Evolutionary conservation across 2,797 vertebrate genomes (phyloP).

Genomic region (Threskiornis aethiopicus): DNA sequence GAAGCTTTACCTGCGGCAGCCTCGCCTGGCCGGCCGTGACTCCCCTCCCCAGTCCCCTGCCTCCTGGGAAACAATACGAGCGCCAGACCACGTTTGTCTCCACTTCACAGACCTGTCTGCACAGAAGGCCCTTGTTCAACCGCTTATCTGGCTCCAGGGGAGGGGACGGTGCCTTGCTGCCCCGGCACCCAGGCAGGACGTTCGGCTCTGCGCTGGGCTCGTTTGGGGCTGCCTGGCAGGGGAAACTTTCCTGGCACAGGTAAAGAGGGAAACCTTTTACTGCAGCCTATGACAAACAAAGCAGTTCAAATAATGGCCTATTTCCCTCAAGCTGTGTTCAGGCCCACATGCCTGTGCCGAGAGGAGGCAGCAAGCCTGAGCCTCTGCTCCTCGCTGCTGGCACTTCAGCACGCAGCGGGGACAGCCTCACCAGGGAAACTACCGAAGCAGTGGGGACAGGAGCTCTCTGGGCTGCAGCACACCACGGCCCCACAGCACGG

Average conservation of each 20-base stretch:
- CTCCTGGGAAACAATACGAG: neutral
- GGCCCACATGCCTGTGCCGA: rapidly evolving
- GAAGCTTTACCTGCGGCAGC: neutral
- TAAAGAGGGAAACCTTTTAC: neutral
- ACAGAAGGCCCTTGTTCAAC: slow-evolving; percentile 36
- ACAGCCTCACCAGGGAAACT: neutral
- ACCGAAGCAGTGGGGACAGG: neutral
- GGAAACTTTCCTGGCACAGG: neutral
- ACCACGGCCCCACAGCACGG: rapidly evolving
- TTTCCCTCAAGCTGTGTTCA: neutral
- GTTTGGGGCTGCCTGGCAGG: neutral
- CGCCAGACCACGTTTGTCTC: neutral
- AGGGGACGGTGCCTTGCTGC: neutral
- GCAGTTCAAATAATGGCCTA: neutral
- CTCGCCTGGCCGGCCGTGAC: neutral
- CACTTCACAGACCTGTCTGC: neutral
- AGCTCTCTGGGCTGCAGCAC: neutral
- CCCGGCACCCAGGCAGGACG: neutral
- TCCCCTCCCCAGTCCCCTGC: neutral
- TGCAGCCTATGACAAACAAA: neutral
- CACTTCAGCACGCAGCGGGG: neutral
- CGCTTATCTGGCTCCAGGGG: slow-evolving; percentile 22
- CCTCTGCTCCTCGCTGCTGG: rapidly evolving
- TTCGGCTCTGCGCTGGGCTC: neutral
- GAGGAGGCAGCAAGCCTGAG: neutral